phyloP scores from a whole-genome alignment of 2,888 invertebrate genomes.

The Nomada flava region DNA sequence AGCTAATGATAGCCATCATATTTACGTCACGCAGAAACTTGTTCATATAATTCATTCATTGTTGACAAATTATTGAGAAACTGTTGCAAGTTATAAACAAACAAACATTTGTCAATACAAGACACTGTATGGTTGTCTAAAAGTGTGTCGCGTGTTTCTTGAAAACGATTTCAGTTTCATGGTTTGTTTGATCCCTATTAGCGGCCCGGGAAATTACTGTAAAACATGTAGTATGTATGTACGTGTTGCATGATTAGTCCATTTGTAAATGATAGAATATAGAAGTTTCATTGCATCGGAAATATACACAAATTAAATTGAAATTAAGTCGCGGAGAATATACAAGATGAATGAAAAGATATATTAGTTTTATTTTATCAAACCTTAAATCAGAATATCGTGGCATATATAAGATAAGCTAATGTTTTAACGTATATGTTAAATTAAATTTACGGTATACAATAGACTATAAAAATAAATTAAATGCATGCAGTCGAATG shows the following conservation, averaged over 20 bases:
- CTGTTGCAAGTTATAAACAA: not conserved
- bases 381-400: too few relatives aligned
- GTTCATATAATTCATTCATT: not conserved
- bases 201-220: constrained; percentile 1
- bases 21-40: constrained; percentile 7
- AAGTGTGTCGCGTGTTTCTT: not conserved
- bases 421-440: too few relatives aligned
- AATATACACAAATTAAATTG: not conserved
- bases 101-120: constrained; percentile 12
- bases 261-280: not conserved
- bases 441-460: not conserved
- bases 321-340: not conserved
- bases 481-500: constrained; percentile 5
- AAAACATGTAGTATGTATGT: not conserved
- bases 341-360: not conserved
- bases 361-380: too few relatives aligned
- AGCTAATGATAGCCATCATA: not conserved
- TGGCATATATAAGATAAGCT: too few relatives aligned
- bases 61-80: not conserved
- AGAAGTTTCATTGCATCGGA: not conserved
- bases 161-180: not conserved
- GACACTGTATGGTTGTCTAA: constrained; percentile 2
- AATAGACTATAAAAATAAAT: constrained; percentile 3
- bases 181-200: too few relatives aligned
- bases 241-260: not conserved